Conservation (phyloP, 1,140 invertebrate species). For the Ostrea denselamellosa region DNA sequence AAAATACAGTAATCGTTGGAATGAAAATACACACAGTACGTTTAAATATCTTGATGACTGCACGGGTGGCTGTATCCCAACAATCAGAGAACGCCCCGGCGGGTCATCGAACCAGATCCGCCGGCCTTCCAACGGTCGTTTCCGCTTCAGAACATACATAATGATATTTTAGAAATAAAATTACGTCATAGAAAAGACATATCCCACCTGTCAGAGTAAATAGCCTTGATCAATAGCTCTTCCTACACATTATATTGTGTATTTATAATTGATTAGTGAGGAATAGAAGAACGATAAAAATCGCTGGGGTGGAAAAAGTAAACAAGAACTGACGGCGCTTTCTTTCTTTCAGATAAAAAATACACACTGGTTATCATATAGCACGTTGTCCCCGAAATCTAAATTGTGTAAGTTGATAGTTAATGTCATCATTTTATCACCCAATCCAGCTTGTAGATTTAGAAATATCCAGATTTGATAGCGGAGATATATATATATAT, state of each 20-base stretch:
- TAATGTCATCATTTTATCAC: too few species aligned
- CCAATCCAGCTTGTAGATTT: too few species aligned
- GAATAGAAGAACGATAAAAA: neutral
- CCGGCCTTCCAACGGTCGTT: neutral
- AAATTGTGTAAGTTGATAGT: too few species aligned
- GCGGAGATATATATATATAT: too few species aligned
- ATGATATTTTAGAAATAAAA: neutral
- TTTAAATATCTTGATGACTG: constrained; percentile 5
- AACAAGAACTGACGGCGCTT: neutral
- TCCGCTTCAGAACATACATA: neutral
- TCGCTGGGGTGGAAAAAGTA: constrained; percentile 7
- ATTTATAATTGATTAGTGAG: neutral
- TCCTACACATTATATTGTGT: neutral
- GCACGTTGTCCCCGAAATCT: too few species aligned
- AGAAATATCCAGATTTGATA: too few species aligned
- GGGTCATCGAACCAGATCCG: neutral
- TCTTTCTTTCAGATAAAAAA: too few species aligned
- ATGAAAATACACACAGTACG: neutral
- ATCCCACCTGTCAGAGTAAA: neutral
- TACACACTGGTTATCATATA: too few species aligned
- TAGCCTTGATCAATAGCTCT: neutral
- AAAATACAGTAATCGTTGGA: neutral
- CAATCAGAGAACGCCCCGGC: neutral
- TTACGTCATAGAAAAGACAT: neutral
- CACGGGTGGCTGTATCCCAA: neutral